Evolutionary conservation across 2,888 invertebrate species (phyloP).

Genomic region (Sminthurides aquaticus): DNA sequence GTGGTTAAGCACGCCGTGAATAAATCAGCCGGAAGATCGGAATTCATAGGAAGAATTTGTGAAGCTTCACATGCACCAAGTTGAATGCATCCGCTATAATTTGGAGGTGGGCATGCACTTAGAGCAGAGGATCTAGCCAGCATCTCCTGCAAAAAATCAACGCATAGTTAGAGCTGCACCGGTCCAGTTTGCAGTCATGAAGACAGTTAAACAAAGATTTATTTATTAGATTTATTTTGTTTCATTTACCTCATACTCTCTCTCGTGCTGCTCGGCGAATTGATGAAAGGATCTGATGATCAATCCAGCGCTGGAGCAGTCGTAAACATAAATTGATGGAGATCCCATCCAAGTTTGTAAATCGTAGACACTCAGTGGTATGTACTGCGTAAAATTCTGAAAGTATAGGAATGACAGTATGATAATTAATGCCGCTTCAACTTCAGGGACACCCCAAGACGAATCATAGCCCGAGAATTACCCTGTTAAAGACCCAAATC

Average conservation of each 20-base stretch:
- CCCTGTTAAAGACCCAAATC: conserved; percentile 98
- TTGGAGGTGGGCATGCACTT: conserved; percentile 42
- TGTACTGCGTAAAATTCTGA: conserved; percentile 95
- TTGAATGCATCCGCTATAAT: conserved; percentile 86
- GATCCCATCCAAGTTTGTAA: conserved; percentile 99
- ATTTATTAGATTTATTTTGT: neutral
- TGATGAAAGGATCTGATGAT: conserved; percentile 84
- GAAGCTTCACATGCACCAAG: conserved; percentile 90
- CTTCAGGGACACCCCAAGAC: too few species aligned
- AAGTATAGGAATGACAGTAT: conserved; percentile 41
- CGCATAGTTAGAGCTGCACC: neutral
- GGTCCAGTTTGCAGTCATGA: neutral
- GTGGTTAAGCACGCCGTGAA: conserved; percentile 98
- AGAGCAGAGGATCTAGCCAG: conserved; percentile 33
- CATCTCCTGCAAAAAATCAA: conserved; percentile 33
- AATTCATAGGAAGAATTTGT: conserved; percentile 92
- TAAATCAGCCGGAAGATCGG: conserved; percentile 91
- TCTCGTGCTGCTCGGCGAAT: conserved; percentile 84
- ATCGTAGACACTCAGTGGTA: conserved; percentile 96
- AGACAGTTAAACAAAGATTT: neutral
- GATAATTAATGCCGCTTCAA: too few species aligned
- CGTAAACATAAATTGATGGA: conserved; percentile 98
- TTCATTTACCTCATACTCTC: conserved; percentile 62
- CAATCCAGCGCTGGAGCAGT: conserved; percentile 96
- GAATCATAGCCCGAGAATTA: too few species aligned